Evolutionary conservation across 2,888 invertebrate species (phyloP).

Genomic region (Caenorhabditis zanzibari): DNA sequence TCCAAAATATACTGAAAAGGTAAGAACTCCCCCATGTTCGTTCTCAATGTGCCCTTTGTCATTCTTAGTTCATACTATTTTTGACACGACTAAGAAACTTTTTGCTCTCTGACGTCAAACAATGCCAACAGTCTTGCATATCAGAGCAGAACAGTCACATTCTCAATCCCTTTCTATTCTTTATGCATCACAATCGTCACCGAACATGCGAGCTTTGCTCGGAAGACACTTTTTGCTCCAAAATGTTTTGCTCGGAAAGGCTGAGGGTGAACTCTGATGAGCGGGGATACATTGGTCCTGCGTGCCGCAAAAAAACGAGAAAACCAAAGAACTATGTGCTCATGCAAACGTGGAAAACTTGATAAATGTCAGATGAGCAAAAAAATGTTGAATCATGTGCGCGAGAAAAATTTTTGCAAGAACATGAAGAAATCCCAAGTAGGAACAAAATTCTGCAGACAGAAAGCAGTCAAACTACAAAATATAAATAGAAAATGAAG

Average conservation of each 20-base stretch:
- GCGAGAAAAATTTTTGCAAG: neutral
- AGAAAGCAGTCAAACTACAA: neutral
- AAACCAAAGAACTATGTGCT: constrained; percentile 14
- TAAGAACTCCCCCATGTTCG: constrained; percentile 1
- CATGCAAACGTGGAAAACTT: neutral
- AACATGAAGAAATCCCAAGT: neutral
- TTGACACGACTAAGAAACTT: neutral
- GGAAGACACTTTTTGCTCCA: no score
- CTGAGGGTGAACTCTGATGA: constrained; percentile 39
- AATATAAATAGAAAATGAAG: neutral
- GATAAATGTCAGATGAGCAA: neutral
- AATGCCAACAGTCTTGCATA: neutral
- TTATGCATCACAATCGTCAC: constrained; percentile 54
- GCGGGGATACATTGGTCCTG: constrained; percentile 3
- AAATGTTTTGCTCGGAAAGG: no score
- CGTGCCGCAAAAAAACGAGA: neutral
- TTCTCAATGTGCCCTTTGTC: neutral
- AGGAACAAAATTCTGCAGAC: neutral
- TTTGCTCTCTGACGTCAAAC: constrained; percentile 9
- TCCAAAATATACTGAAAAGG: constrained; percentile 81
- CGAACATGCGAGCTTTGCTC: constrained; percentile 14
- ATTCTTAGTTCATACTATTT: neutral
- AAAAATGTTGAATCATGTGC: neutral
- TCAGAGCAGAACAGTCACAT: neutral
- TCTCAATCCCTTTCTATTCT: constrained; percentile 7